Percentiles rank a stretch among this genome's conserved stretches.
Conservation (phyloP, 2,797 vertebrate genomes). For the Agapornis canus region DNA sequence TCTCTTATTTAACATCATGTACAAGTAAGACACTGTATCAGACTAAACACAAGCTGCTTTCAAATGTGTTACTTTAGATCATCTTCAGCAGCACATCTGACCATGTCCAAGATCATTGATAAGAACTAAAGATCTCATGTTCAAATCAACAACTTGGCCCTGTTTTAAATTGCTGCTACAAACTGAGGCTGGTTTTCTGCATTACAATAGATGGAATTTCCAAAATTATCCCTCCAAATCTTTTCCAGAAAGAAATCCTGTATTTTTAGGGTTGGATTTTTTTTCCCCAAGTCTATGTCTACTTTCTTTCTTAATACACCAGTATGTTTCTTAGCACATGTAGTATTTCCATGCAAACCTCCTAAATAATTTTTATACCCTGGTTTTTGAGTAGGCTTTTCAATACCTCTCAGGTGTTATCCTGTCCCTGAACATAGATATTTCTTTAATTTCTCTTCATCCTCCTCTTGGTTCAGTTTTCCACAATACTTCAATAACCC, state of each 20-base stretch:
- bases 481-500: not conserved
- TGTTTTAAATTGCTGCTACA: not conserved
- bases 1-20: accelerated
- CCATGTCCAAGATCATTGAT: accelerated
- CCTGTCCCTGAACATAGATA: not conserved
- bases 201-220: not conserved
- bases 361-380: not conserved
- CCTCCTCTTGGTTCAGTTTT: not conserved
- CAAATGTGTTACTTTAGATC: not conserved
- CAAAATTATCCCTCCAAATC: not conserved
- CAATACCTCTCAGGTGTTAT: not conserved
- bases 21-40: too few relatives aligned
- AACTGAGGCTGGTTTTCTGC: not conserved
- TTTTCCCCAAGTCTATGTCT: not conserved
- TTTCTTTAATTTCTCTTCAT: not conserved
- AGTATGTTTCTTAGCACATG: not conserved
- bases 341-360: not conserved
- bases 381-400: not conserved
- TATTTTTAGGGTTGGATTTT: not conserved
- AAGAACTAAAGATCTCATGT: not conserved
- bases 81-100: not conserved
- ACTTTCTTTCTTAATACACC: not conserved
- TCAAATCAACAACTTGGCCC: not conserved
- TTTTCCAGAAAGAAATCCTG: not conserved
- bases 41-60: not conserved